Evolutionary conservation across 2,888 invertebrate genomes (phyloP).

Genomic region (Drosophila nr. perissopoda): DNA sequence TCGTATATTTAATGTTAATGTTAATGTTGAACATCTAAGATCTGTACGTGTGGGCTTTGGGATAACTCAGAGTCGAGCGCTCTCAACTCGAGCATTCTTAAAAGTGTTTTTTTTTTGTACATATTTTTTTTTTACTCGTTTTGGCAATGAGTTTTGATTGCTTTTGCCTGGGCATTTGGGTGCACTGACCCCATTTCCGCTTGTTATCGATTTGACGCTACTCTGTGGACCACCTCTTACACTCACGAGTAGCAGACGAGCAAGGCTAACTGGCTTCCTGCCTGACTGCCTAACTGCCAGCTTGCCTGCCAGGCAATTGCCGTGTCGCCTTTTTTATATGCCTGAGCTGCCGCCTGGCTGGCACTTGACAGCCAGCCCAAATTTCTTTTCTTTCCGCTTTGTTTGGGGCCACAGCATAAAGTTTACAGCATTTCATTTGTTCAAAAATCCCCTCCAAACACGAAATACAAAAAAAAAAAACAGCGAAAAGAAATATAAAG

Average conservation of each 20-base stretch:
- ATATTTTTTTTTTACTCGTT: slow-evolving; percentile 48
- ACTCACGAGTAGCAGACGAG: background rate
- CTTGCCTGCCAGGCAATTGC: slow-evolving; percentile 51
- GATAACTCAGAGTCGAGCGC: background rate
- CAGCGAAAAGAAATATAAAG: slow-evolving; percentile 15
- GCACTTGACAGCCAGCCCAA: slow-evolving; percentile 72
- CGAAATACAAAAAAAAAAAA: background rate
- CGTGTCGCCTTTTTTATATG: slow-evolving; percentile 64
- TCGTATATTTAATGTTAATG: background rate
- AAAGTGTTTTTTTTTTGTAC: slow-evolving; percentile 3
- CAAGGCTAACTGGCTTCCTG: slow-evolving; percentile 27
- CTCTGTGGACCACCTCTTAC: slow-evolving; percentile 8
- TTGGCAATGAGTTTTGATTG: slow-evolving; percentile 80
- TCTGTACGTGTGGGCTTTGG: background rate
- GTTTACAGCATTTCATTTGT: slow-evolving; percentile 65
- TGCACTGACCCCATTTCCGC: slow-evolving; percentile 80
- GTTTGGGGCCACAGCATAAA: slow-evolving; percentile 45
- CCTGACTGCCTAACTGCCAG: slow-evolving; percentile 44
- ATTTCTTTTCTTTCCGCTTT: slow-evolving; percentile 55
- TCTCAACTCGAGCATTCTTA: background rate
- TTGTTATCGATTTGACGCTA: slow-evolving; percentile 77
- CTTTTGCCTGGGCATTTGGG: slow-evolving; percentile 78
- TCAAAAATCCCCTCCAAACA: slow-evolving; percentile 12
- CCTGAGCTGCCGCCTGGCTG: slow-evolving; percentile 48
- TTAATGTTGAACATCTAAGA: background rate